Percentiles rank a stretch among this genome's conserved stretches.
Conservation (phyloP, 2,113 vertebrate genomes). For the Rhodinocichla rosea region DNA sequence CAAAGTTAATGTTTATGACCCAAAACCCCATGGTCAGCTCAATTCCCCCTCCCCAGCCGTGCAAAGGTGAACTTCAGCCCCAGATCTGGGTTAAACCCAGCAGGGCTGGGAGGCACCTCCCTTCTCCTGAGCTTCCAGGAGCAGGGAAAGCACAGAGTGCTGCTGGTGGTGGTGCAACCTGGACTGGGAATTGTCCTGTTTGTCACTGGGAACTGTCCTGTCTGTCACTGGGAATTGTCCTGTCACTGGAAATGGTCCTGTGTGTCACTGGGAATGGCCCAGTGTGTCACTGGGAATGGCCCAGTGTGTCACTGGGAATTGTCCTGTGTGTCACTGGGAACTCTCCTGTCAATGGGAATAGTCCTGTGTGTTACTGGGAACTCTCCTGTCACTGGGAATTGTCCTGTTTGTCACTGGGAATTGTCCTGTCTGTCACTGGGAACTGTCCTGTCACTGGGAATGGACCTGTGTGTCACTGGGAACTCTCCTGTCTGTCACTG, state of each 20-base stretch:
- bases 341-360: too few species aligned
- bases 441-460: background rate
- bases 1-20: background rate
- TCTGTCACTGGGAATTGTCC: too few species aligned
- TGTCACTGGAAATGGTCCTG: too few species aligned
- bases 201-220: background rate
- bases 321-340: background rate
- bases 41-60: background rate
- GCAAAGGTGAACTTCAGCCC: background rate
- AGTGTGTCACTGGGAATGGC: too few species aligned
- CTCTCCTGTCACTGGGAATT: background rate
- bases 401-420: background rate
- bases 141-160: background rate
- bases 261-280: too few species aligned
- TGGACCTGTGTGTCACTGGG: background rate
- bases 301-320: too few species aligned
- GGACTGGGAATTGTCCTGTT: fast-evolving
- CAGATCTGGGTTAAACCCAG: background rate
- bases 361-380: too few species aligned
- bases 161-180: background rate
- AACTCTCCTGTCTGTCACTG: background rate
- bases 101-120: background rate
- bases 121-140: background rate
- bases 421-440: background rate
- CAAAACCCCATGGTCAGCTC: background rate